Evolutionary conservation across 2,888 invertebrate species (phyloP).

Genomic region (Cordylochernes scorpioides): DNA sequence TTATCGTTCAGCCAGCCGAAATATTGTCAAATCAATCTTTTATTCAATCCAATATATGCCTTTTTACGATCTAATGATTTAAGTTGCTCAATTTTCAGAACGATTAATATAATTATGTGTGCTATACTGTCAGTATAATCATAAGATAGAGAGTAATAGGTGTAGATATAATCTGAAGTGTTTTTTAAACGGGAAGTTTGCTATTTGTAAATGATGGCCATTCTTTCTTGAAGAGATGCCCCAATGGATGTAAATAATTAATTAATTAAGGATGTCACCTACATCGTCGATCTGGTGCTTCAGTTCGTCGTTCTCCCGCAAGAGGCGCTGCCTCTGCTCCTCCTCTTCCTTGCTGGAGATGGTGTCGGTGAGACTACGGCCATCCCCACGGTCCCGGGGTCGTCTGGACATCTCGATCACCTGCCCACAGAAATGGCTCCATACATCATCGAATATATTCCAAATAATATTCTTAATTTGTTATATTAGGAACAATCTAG

Average conservation of each 20-base stretch:
- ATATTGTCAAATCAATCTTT: too few species aligned
- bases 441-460: conserved; percentile 1
- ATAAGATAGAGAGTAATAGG: too few species aligned
- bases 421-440: conserved; percentile 23
- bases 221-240: background rate
- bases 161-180: too few species aligned
- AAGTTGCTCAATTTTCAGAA: too few species aligned
- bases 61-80: too few species aligned
- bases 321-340: conserved; percentile 67
- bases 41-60: too few species aligned
- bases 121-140: too few species aligned
- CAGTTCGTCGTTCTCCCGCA: conserved; percentile 81
- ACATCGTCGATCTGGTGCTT: conserved; percentile 83
- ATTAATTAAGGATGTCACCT: background rate
- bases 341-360: conserved; percentile 45
- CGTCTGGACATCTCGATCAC: conserved; percentile 69
- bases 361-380: conserved; percentile 17
- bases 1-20: too few species aligned
- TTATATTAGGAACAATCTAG: background rate
- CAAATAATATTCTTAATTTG: background rate
- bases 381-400: conserved; percentile 55
- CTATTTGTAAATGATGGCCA: too few species aligned
- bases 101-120: too few species aligned
- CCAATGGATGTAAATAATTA: background rate
- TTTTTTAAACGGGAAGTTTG: too few species aligned